These are phyloP conservation scores for Stomatorhinus ivindoensis DNA, from an alignment of 2,113 vertebrate genomes.

Conservation along the genomic window DNA sequence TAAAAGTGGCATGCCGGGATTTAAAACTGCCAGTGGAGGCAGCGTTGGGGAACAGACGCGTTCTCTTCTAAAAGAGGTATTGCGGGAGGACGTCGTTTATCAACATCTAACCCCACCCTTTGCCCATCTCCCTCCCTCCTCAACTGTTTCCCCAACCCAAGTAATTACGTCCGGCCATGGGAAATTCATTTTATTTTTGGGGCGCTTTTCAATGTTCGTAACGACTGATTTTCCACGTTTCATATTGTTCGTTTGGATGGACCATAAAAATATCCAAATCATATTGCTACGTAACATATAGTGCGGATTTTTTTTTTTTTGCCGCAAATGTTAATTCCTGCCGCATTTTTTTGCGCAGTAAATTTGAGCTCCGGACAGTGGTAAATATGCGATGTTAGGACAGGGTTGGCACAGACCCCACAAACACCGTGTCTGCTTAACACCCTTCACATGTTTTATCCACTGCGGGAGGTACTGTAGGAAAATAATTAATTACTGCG, in stretches of 20 bases:
- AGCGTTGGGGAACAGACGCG: conserved; percentile 42
- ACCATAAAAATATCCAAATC: not conserved
- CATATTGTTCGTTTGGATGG: not conserved
- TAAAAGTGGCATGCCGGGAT: conserved; percentile 50
- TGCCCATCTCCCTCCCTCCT: not conserved
- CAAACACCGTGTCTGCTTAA: not conserved
- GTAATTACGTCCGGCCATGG: conserved; percentile 5
- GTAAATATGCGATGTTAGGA: not conserved
- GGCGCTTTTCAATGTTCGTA: not conserved
- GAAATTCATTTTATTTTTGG: conserved; percentile 2
- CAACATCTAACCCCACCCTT: not conserved
- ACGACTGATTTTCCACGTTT: not conserved
- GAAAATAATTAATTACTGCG: conserved; percentile 2
- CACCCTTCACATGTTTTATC: not conserved
- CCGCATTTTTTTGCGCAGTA: not conserved
- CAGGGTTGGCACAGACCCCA: not conserved
- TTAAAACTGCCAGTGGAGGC: conserved; percentile 33
- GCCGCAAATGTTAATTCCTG: not conserved
- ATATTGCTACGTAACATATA: not conserved
- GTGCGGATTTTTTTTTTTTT: not conserved
- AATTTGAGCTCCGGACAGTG: not conserved
- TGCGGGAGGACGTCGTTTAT: not conserved
- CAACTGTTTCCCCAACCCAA: not conserved
- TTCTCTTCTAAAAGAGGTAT: conserved; percentile 49
- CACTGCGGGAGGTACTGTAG: not conserved